Base-by-base conservation (phyloP, 2,797 vertebrate species). In the Rhinichthys osculus region DNA sequence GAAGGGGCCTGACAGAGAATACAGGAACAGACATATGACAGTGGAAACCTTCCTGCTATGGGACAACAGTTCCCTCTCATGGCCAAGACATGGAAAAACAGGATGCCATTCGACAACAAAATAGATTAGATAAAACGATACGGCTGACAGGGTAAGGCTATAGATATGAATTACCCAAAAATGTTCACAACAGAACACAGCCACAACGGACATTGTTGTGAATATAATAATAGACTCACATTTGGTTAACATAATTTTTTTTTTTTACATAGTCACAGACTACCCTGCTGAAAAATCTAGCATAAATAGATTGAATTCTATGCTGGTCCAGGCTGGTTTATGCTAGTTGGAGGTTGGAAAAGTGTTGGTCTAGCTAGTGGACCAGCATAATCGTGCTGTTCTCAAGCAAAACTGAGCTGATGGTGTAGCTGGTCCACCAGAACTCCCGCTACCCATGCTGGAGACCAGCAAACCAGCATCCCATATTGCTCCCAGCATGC, bases 1-100 rank as follows among this genome's bases (percentile, higher is more conserved):
- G 97, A 97, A 78, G 97, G 92, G 86, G 98, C 97, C 98, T 99
- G 93, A 70, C 44, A 86, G 30, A 64, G 59, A 83, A 87, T 35
- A 81, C 78, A 67, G 11, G 79, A 44, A 82, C 67, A 88, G 57
- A 86, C 62, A 83, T 17, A 38, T 59, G 72, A 54, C 57, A 78
- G 30, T 35, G 35, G 52, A 78, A 64, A 71, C 35, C 19, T 7
- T 78, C 44, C 67, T 57, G 23, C 23, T 88, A 52, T 89, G 85
- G 84, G 79, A 50, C 91, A 93, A 93, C 90, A 93, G 90, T 94
- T 92, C 92, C 93, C 77, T 91, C 93, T 76, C 90, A 91, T 92
- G 94, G 88, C 77, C 73, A 73, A 82, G 1, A 59, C 5, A 40
- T 72, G 52, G 47, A 86, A 84, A n/a, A 81, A 40, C 73, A 83